A percentile compares a stretch with the other conserved stretches of the same genome.
phyloP scores from a whole-genome alignment of 1,140 invertebrate genomes.

The Pomacea maculata region DNA sequence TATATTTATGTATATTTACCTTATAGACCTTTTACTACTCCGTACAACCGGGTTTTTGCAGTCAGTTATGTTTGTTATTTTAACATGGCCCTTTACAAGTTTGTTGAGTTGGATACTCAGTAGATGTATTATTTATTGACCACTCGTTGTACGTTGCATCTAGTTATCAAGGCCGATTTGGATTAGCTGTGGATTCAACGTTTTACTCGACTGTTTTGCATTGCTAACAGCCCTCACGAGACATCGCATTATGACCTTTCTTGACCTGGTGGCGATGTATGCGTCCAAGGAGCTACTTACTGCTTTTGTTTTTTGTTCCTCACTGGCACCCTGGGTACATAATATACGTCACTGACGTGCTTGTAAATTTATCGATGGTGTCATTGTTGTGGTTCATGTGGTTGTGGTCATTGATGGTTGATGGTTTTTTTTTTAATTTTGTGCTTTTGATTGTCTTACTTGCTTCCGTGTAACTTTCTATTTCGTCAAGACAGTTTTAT shows the following conservation, averaged over 20 bases:
- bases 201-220: background rate
- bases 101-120: constrained; percentile 6
- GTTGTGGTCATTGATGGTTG: too few species aligned
- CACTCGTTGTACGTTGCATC: background rate
- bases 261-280: background rate
- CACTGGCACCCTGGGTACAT: too few species aligned
- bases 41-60: background rate
- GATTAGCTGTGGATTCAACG: background rate
- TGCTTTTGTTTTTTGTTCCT: background rate
- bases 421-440: too few species aligned
- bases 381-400: too few species aligned
- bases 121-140: constrained; percentile 7
- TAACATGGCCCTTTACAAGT: background rate
- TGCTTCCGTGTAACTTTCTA: too few species aligned
- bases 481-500: too few species aligned
- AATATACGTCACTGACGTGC: too few species aligned
- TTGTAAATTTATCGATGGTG: too few species aligned
- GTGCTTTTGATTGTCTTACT: too few species aligned
- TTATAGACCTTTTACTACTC: background rate
- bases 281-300: background rate
- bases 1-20: constrained; percentile 6
- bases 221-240: background rate
- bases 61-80: background rate
- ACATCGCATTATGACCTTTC: background rate
- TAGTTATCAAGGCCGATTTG: background rate